These are phyloP conservation scores for Nomia melanderi DNA, from an alignment of 1,140 invertebrate genomes.

Conservation along the genomic window DNA sequence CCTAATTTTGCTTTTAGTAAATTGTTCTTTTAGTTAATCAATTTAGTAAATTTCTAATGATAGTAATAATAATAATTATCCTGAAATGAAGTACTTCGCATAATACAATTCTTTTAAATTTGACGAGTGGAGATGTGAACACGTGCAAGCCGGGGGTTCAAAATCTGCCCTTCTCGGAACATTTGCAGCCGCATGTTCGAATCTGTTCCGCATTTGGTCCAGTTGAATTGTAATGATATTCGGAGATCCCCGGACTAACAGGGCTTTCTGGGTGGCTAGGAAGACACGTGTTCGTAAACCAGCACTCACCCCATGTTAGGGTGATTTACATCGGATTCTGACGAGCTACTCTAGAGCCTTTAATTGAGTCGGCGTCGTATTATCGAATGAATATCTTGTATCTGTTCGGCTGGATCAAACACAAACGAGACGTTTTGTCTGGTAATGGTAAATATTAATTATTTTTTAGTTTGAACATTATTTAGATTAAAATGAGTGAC, in stretches of 20 bases:
- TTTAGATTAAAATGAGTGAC: no score
- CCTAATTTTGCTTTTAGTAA: no score
- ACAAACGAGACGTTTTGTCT: no score
- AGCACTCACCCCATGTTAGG: not conserved
- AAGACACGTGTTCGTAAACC: constrained; percentile 43
- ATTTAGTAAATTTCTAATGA: no score
- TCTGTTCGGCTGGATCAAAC: not conserved
- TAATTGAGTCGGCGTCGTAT: not conserved
- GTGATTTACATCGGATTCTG: constrained; percentile 15
- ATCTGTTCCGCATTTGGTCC: constrained; percentile 2
- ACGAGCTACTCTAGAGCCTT: not conserved
- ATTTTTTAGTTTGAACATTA: no score
- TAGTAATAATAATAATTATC: no score
- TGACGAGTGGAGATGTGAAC: no score
- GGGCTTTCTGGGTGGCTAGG: constrained; percentile 19
- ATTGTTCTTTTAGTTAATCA: no score
- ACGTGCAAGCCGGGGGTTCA: constrained; percentile 24
- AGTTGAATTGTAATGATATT: constrained; percentile 30
- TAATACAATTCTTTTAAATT: no score
- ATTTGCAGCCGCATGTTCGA: constrained; percentile 16
- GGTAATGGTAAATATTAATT: no score
- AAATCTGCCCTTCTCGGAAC: constrained; percentile 18
- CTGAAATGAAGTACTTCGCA: no score
- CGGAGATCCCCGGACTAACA: not conserved
- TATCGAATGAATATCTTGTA: not conserved